Evolutionary conservation across 2,113 vertebrate genomes (phyloP), one percentile per base, ranked within the genome.

Genomic region (Aleadryas rufinucha): DNA sequence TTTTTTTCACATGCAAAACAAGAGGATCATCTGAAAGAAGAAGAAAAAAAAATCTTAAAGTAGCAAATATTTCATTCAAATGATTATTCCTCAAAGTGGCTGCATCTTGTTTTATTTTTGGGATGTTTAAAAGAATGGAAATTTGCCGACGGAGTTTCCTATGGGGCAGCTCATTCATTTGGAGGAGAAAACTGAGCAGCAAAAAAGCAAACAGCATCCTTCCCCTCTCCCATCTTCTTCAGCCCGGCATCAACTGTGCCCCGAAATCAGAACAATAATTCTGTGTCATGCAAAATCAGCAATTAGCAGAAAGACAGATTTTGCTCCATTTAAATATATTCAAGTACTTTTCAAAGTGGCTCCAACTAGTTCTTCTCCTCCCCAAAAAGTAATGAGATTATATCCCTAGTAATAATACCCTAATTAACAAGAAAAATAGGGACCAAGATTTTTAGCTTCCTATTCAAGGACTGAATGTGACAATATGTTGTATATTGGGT

Each of bases 1-100:
- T 93, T 94, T 96, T 93, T 96, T 97, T 97, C 92, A 96, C 95
- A 98, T 96, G 96, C 95, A 97, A 97, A 97, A 93, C 95, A 95
- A 96, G 95, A 94, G 93, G 84, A 96, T 97, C 94, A 90, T 95
- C 95, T 95, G 94, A 95, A 97, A 96, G 84, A 65, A 53, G 49
- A 60, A 96, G 64, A 6, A 17, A 77, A 75, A 78, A 71, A 92
- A 94, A 91, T 59, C 89, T 76, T 57, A 54, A 97, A 96, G 93
- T 80, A 88, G 87, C 85, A 95, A 96, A 94, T 95, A 91, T 95
- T 87, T 94, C 69, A 90, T 94, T 95, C 92, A 95, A 95, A 92
- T 82, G 6, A 85, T 90, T 83, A 42, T 72, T 81, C 57, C 92
- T 95, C 72, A 77, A 39, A 75, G 76, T 75, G 87, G 83, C 89